phyloP scores from a whole-genome alignment of 2,797 vertebrate species.

The Tachyglossus aculeatus region DNA sequence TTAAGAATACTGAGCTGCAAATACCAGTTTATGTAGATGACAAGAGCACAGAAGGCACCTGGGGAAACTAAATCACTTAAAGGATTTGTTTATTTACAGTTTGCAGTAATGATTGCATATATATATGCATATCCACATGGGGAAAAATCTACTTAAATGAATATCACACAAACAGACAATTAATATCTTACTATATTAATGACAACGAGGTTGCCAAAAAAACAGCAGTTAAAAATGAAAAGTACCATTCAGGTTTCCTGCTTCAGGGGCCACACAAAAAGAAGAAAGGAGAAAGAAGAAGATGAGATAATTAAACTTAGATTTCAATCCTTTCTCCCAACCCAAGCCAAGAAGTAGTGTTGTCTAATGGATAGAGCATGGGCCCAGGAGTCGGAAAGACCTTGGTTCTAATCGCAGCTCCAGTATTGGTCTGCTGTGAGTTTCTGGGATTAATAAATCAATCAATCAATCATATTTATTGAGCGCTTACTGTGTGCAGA shows the following conservation, averaged over 20 bases:
- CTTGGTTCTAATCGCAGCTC: no score
- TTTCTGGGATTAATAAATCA: no score
- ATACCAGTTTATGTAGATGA: slow-evolving; percentile 67
- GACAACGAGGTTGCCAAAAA: slow-evolving; percentile 23
- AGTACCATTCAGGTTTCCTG: slow-evolving; percentile 5
- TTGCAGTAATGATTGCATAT: slow-evolving; percentile 62
- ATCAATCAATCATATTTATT: no score
- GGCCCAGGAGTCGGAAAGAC: no score
- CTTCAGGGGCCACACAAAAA: no score
- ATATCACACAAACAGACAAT: slow-evolving; percentile 47
- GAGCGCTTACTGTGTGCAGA: no score
- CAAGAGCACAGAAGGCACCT: slow-evolving; percentile 70
- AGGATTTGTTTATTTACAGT: slow-evolving; percentile 70
- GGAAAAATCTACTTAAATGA: slow-evolving; percentile 62
- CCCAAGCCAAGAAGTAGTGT: no score
- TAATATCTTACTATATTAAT: slow-evolving; percentile 34
- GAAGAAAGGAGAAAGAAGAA: no score
- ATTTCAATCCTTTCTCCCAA: no score
- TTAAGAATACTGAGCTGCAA: slow-evolving; percentile 70
- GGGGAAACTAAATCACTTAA: slow-evolving; percentile 70
- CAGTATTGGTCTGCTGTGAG: no score
- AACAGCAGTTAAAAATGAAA: slow-evolving; percentile 24
- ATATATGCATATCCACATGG: slow-evolving; percentile 57
- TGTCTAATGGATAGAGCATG: no score
- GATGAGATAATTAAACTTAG: no score